Percentiles rank a stretch among this genome's conserved stretches.
Conservation (phyloP, 2,888 invertebrate genomes). For the Eurois occulta region DNA sequence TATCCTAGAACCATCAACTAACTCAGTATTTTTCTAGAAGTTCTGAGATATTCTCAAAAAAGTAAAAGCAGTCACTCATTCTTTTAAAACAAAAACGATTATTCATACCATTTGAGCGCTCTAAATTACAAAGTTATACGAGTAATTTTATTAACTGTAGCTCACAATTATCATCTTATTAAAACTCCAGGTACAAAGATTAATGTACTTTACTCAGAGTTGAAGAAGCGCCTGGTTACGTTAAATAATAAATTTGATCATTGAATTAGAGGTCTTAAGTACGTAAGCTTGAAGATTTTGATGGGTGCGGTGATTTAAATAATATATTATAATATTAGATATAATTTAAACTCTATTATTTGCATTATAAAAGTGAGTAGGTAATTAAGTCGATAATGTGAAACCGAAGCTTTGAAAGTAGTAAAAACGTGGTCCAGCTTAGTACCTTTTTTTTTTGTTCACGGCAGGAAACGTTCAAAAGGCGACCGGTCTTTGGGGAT, state of each 20-base stretch:
- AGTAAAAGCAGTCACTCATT: conserved; percentile 4
- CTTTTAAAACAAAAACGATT: conserved; percentile 45
- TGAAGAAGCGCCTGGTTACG: conserved; percentile 41
- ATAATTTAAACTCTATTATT: neutral
- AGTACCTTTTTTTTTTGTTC: too few species aligned
- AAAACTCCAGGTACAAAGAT: conserved; percentile 62
- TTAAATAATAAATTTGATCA: conserved; percentile 52
- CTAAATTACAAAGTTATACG: conserved; percentile 61
- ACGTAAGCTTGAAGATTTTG: conserved; percentile 19
- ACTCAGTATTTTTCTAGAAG: neutral
- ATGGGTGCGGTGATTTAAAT: conserved; percentile 21
- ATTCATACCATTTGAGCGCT: conserved; percentile 45
- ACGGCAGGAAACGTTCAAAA: too few species aligned
- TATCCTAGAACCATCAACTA: neutral
- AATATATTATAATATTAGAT: conserved; percentile 8
- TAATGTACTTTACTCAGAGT: conserved; percentile 51
- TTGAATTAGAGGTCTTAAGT: conserved; percentile 47
- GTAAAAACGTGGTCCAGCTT: neutral
- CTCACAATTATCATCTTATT: conserved; percentile 63
- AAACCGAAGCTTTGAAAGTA: neutral
- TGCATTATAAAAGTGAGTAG: neutral
- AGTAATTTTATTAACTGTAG: conserved; percentile 65
- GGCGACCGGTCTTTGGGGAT: too few species aligned
- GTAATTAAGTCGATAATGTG: neutral
- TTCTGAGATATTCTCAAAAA: conserved; percentile 16